Evolutionary conservation across 1,140 invertebrate species (phyloP).

Genomic region (Drosophila burlai): DNA sequence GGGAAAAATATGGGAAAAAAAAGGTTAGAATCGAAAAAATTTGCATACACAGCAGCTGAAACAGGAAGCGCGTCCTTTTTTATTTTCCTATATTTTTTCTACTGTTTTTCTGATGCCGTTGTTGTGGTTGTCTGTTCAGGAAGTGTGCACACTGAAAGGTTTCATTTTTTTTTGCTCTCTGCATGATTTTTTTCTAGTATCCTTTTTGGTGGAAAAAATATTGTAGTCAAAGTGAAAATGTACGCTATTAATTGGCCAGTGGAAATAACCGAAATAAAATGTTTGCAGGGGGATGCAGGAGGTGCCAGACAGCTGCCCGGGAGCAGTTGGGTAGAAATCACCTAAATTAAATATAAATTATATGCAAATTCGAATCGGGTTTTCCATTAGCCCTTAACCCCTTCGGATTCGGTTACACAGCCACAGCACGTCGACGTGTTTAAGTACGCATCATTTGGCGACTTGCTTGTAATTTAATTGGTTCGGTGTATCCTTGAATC

Average conservation of each 20-base stretch:
- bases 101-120: conserved; percentile 28
- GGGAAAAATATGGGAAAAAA: conserved; percentile 52
- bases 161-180: conserved; percentile 22
- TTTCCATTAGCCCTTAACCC: conserved; percentile 65
- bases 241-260: conserved; percentile 71
- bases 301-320: not conserved
- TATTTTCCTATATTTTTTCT: conserved; percentile 18
- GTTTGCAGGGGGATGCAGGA: conserved; percentile 2
- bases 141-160: conserved; percentile 71
- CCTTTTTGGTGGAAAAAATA: conserved; percentile 51
- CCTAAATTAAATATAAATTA: conserved; percentile 77
- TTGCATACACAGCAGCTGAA: conserved; percentile 81
- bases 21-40: conserved; percentile 74
- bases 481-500: conserved; percentile 61
- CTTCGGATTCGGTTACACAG: conserved; percentile 63
- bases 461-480: conserved; percentile 80
- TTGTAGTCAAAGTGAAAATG: conserved; percentile 68
- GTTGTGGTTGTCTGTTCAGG: conserved; percentile 75
- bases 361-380: conserved; percentile 76
- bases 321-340: conserved; percentile 2
- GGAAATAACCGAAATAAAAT: conserved; percentile 15
- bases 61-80: conserved; percentile 65
- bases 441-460: conserved; percentile 82
- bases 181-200: conserved; percentile 6
- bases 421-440: conserved; percentile 79